Evolutionary conservation across 2,113 vertebrate species (phyloP).

Genomic region (Echinops telfairi): DNA sequence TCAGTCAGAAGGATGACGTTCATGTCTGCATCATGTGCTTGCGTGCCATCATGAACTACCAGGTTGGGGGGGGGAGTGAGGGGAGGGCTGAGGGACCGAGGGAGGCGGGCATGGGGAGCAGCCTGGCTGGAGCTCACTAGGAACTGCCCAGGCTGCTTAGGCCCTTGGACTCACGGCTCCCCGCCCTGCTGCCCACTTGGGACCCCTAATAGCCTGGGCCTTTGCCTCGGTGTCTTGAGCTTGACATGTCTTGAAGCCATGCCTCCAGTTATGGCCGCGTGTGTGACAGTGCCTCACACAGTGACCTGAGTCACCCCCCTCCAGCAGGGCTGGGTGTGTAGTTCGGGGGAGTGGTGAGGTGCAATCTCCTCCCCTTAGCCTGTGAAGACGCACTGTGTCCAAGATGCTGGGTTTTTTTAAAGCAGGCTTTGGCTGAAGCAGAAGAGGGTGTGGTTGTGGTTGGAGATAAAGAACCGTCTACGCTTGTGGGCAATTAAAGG

Average conservation of each 20-base stretch:
- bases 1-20: constrained; percentile 94
- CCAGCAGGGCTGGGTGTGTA: neutral
- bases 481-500: neutral
- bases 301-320: neutral
- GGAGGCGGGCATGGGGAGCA: neutral
- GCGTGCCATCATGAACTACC: constrained; percentile 99
- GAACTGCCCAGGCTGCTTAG: neutral
- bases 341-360: neutral
- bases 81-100: too few species aligned
- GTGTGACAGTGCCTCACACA: fast-evolving
- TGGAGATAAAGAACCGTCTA: neutral
- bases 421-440: constrained; percentile 12
- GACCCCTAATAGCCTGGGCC: neutral
- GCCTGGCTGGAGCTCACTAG: neutral
- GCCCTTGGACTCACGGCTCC: neutral
- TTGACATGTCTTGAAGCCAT: neutral
- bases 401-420: neutral
- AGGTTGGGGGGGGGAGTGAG: constrained; percentile 86
- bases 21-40: constrained; percentile 98
- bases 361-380: neutral
- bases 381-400: neutral
- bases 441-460: neutral
- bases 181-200: neutral
- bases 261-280: neutral
- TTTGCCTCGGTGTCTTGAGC: neutral